Conservation (phyloP, 2,113 vertebrate species). For the Xenotilapia leptura region DNA sequence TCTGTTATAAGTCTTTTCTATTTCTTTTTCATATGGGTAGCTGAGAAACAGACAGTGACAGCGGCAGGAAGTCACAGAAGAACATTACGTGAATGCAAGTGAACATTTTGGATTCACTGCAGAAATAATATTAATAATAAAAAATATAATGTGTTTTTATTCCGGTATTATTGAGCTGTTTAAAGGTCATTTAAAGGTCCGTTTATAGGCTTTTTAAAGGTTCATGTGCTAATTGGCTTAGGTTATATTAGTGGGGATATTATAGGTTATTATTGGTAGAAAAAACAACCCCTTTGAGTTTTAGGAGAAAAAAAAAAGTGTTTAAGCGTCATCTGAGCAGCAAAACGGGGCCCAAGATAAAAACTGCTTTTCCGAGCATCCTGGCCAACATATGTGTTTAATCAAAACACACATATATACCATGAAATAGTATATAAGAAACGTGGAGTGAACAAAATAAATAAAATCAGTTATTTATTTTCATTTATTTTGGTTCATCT, state of each 20-base stretch:
- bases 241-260: rapidly evolving
- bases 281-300: background rate
- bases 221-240: rapidly evolving
- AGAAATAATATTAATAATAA: background rate
- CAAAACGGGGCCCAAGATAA: background rate
- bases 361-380: background rate
- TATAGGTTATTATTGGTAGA: background rate
- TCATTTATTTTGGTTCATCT: background rate
- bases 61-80: background rate
- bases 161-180: background rate
- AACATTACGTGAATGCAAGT: background rate
- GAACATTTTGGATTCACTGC: background rate
- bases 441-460: background rate
- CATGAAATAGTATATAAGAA: background rate
- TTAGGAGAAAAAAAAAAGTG: rapidly evolving
- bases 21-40: background rate
- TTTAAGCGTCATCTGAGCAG: background rate
- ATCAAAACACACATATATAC: background rate
- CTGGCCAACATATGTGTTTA: background rate
- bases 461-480: background rate
- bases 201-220: background rate
- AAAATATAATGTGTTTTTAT: background rate
- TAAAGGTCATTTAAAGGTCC: background rate
- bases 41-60: background rate
- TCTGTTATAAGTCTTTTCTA: background rate